phyloP scores from a whole-genome alignment of 2,797 vertebrate species.

The Florisuga fusca region DNA sequence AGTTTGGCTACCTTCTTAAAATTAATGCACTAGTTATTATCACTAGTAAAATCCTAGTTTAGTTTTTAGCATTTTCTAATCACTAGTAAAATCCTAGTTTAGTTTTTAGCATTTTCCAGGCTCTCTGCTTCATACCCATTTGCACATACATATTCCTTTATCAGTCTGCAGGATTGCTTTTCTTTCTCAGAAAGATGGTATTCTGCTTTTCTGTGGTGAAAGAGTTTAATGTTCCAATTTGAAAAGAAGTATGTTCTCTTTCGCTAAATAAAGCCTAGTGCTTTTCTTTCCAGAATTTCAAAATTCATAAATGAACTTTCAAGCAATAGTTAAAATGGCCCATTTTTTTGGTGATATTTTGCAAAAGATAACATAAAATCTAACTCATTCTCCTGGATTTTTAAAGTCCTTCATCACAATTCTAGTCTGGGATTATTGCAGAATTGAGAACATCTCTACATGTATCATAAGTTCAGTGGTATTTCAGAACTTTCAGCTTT shows the following conservation, averaged over 20 bases:
- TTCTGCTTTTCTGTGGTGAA: not conserved
- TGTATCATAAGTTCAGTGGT: not conserved
- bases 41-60: not conserved
- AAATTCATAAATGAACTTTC: not conserved
- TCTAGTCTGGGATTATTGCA: not conserved
- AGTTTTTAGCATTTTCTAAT: not conserved
- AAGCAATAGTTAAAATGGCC: not conserved
- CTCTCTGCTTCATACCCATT: not conserved
- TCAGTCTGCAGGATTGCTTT: not conserved
- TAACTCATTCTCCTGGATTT: not conserved
- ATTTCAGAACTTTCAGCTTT: not conserved
- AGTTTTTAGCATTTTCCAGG: not conserved
- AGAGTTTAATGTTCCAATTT: not conserved
- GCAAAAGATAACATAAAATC: not conserved
- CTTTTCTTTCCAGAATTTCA: not conserved
- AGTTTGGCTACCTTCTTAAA: not conserved
- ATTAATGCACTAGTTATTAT: not conserved
- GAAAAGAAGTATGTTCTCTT: not conserved
- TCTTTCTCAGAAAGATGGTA: not conserved
- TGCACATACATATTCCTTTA: not conserved
- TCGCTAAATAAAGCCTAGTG: not conserved
- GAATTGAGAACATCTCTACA: not conserved
- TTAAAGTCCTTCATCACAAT: not conserved
- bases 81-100: not conserved
- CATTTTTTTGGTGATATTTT: not conserved